Conservation (phyloP, 2,113 vertebrate species). For the Cynopterus brachyotis region DNA sequence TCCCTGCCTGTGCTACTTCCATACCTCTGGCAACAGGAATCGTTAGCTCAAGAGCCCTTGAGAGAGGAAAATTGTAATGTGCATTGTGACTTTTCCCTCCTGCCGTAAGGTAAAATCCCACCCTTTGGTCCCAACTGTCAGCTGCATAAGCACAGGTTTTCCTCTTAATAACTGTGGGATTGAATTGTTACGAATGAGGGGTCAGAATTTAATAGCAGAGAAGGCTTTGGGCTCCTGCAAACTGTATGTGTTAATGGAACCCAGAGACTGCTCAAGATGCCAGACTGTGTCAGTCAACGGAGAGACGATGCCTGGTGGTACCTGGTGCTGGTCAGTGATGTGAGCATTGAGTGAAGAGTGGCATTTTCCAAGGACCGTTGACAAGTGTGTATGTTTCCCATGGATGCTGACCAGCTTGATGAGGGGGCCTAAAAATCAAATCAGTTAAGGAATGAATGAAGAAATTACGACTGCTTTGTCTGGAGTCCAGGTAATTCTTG, state of each 20-base stretch:
- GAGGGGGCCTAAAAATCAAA: neutral
- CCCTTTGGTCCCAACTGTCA: neutral
- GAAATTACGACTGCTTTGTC: neutral
- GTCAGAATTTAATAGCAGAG: neutral
- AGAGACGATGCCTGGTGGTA: rapidly evolving
- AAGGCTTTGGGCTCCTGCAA: neutral
- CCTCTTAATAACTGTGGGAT: neutral
- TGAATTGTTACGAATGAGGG: neutral
- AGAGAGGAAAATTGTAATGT: neutral
- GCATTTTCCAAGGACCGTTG: neutral
- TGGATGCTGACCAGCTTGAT: neutral
- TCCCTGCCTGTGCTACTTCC: neutral
- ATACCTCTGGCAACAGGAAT: neutral
- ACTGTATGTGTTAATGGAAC: neutral
- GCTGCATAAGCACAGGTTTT: neutral
- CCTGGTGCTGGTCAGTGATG: neutral
- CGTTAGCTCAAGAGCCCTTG: neutral
- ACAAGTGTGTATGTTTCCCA: neutral
- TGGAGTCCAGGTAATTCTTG: neutral
- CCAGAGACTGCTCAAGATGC: neutral
- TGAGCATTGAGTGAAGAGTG: neutral
- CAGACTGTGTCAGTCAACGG: rapidly evolving
- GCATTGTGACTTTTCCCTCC: neutral
- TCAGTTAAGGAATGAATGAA: neutral
- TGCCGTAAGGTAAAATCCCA: rapidly evolving